Evolutionary conservation across 2,888 invertebrate species (phyloP), one percentile per base, ranked within the genome.

Genomic region (Drosophila subsilvestris): DNA sequence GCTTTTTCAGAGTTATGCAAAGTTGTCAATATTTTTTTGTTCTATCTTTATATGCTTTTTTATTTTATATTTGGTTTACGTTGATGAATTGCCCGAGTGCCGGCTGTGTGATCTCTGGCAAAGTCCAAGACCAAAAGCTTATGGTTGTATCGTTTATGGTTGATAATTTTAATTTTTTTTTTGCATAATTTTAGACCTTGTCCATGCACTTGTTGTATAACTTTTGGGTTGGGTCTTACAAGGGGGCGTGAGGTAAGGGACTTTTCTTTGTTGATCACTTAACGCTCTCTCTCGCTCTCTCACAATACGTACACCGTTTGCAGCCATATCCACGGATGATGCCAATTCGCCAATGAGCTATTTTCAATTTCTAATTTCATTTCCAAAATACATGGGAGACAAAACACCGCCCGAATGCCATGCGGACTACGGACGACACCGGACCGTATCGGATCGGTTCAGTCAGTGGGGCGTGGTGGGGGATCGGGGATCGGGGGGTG

Each of bases 291-390:
- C 6, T 37, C 14, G 6, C 14, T 37, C 14, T 14, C 37, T 55
- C 3, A 32, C 32, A 45, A 63, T 79, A 87, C 85, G 56, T 90
- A 90, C 90, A 90, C 85, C 80, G 87, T 83, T 80, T 90, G 88
- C 74, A 90, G 84, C 90, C 90, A 90, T 86, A 87, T 89, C 88
- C 90, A 87, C 78, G 90, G 89, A 80, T 85, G 86, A 85, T 86
- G 86, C 90, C 88, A 89, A 80, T 86, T 86, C 78, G 83, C 76
- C 79, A 85, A 78, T 75, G 86, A 79, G 58, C 76, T 85, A 68
- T 85, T 87, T 79, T 87, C 87, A 80, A 86, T 84, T 85, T 82
- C 88, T 85, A 90, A 89, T 89, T 90, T 90, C 90, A 90, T 90
- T 87, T 87, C 86, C 83, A 77, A 78, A 82, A 77, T 65, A 74